Base-by-base conservation (phyloP, 2,113 vertebrate species). In the Eira barbara region DNA sequence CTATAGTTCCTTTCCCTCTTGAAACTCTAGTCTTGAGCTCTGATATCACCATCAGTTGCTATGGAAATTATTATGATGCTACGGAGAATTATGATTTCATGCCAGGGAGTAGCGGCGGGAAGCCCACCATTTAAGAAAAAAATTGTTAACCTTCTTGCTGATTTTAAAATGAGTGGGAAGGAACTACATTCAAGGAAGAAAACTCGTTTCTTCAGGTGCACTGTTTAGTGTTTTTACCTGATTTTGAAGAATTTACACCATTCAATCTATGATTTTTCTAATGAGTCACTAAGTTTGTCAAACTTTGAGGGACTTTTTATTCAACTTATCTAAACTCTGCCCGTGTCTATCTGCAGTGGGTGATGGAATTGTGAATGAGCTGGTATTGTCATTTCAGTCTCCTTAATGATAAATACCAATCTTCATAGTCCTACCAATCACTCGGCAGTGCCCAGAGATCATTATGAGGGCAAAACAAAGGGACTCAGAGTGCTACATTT, bases 401-500 rank as follows among this genome's bases (percentile, higher is more conserved):
- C 61, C 34, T 87, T 95, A 74, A 90, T 92, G 73, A 96, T 94
- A 89, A 96, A 74, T 88, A 89, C 47, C 89, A 76, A 20, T 84
- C 10, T 97, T 57, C 59, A n/a, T 34, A 89, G 31, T 89, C 36
- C 84, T 71, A 82, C 3, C 61, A 90, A 65, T 91, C 74, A 90
- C 6, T 69, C 61, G 7, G 57, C 36, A 73, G 63, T 89, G 39
- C 67, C 47, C 23, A 57, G 89, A 96, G n/a, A 95, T 93, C 81
- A 95, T 83, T 84, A 97, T 81, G 65, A 95, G 42, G 79, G 21
- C 36, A 91, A 96, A 97, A 93, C 74, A 95, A 95, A 92, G 96
- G 73, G 45, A 86, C 11, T 47, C 55, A 42, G 59, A 81, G 36
- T 45, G 27, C 42, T 55, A 29, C 13, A 88, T 84, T 95, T 92